Base-by-base conservation (phyloP, 2,888 invertebrate species). In the Blomia tropicalis region DNA sequence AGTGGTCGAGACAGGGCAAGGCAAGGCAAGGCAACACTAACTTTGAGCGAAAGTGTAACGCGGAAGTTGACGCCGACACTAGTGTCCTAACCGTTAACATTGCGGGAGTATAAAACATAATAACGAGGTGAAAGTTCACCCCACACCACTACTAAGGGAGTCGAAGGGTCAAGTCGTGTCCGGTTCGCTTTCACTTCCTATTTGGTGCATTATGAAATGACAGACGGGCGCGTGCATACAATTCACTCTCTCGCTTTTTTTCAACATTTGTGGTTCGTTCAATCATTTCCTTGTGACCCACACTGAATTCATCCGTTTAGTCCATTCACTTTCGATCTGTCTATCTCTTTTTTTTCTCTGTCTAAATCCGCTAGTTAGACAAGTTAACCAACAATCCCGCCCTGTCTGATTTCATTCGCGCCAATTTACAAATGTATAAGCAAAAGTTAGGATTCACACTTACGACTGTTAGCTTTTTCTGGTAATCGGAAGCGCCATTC, bases 401-500 rank as follows among this genome's bases (percentile, higher is more conserved):
- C n/a, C n/a, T n/a, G n/a, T n/a, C n/a, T n/a, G n/a, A n/a, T n/a
- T n/a, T n/a, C n/a, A n/a, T n/a, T n/a, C n/a, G n/a, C n/a, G n/a
- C n/a, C n/a, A 36, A 17, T 17, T 17, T 36, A 17, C 7, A 36
- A 36, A 36, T 36, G 36, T 36, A 36, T 36, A 11, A 36, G 36
- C 17, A 17, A 36, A 36, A 11, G n/a, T n/a, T n/a, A n/a, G n/a
- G 41, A 17, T 41, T 41, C n/a, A 14, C 62, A 77, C 82, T 72
- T 78, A 85, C 88, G 70, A 91, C 89, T 59, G 90, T 91, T 59
- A 91, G 79, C 77, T 90, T 90, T 77, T 89, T 90, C 76, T 90
- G 88, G 72, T 90, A 86, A 70, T 86, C 85, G 2, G 87, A 86
- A 23, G 90, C 86, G 68, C 87, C 85, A 72, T 89, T 89, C 27